Evolutionary conservation across 1,140 invertebrate species (phyloP).

Genomic region (Leptopilina boulardi): DNA sequence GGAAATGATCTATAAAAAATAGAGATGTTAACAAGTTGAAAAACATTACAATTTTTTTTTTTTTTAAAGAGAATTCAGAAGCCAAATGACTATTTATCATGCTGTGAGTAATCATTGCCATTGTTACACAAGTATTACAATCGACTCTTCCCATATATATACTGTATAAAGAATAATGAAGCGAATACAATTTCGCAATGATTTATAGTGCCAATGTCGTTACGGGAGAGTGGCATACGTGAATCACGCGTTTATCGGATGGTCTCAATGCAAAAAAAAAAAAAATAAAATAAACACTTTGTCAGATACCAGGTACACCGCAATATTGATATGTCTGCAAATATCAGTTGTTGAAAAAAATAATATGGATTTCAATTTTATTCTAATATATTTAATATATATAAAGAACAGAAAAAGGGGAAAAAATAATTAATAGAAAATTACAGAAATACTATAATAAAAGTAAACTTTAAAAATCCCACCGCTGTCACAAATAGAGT

Average conservation of each 20-base stretch:
- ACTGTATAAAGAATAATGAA: constrained; percentile 7
- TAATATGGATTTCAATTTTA: too few relatives aligned
- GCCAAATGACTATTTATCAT: neutral
- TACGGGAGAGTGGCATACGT: constrained; percentile 20
- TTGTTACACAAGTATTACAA: constrained; percentile 24
- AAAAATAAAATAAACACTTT: neutral
- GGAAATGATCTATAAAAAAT: too few relatives aligned
- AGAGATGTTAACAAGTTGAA: too few relatives aligned
- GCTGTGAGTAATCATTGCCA: constrained; percentile 5
- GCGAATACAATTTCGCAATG: constrained; percentile 4
- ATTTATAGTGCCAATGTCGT: constrained; percentile 5
- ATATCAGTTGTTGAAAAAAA: neutral
- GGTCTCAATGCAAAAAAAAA: neutral
- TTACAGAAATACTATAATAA: too few relatives aligned
- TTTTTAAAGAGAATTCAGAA: neutral
- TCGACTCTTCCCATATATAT: neutral
- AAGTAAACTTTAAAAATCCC: too few relatives aligned
- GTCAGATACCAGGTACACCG: neutral
- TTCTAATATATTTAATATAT: too few relatives aligned
- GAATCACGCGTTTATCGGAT: neutral
- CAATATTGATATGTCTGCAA: neutral
- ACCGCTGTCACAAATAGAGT: too few relatives aligned
- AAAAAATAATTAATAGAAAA: too few relatives aligned
- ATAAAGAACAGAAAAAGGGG: too few relatives aligned
- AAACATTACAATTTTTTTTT: too few relatives aligned